Percentiles rank a stretch among this genome's conserved stretches.
These are phyloP conservation scores for Megaceryle torquata DNA, from an alignment of 2,113 vertebrate species.

Conservation along the genomic window DNA sequence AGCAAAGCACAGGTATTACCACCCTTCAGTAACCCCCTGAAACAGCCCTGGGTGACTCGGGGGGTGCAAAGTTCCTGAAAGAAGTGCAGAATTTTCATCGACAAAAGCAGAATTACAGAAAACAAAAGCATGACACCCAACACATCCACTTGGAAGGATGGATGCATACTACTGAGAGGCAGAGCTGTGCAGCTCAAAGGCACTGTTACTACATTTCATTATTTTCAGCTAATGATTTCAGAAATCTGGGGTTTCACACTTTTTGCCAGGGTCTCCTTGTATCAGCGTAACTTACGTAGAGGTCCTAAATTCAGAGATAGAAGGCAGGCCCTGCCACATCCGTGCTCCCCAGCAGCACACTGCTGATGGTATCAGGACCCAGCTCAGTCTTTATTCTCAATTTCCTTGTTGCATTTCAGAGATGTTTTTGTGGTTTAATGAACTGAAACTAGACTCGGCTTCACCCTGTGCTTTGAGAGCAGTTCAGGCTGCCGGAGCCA, in stretches of 20 bases:
- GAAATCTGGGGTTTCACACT: background rate
- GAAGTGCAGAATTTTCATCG: background rate
- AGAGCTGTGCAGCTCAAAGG: background rate
- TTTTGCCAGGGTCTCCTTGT: background rate
- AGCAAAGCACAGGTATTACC: background rate
- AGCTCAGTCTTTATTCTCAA: background rate
- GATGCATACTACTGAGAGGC: accelerated
- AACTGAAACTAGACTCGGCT: background rate
- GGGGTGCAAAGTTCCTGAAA: background rate
- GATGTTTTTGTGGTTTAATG: slow-evolving; percentile 50
- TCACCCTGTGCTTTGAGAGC: background rate
- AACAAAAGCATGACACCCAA: background rate
- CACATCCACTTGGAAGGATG: background rate
- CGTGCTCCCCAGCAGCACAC: background rate
- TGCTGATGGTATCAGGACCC: background rate
- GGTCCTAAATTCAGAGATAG: accelerated
- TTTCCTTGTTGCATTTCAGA: slow-evolving; percentile 20
- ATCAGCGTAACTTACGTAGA: accelerated
- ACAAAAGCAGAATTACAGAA: background rate
- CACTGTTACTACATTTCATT: background rate
- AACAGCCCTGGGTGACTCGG: background rate
- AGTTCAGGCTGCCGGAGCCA: background rate
- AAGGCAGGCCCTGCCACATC: background rate
- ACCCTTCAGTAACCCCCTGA: background rate
- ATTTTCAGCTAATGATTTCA: accelerated